Conservation (phyloP, 2,113 vertebrate species). For the Phalacrocorax aristotelis region DNA sequence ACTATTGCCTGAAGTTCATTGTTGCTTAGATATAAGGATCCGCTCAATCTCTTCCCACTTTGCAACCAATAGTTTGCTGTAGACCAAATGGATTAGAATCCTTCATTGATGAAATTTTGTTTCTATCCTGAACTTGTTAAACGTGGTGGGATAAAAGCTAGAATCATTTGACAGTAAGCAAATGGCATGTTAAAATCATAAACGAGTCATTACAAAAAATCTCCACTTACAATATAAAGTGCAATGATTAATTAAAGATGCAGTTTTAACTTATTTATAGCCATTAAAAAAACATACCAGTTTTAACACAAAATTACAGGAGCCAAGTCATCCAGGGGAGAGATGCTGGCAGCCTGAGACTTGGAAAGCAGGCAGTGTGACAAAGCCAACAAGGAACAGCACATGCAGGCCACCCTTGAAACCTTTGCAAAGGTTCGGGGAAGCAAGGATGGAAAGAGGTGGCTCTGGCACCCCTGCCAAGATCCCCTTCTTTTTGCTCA, state of each 20-base stretch:
- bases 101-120: slow-evolving; percentile 1
- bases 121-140: neutral
- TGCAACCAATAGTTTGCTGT: neutral
- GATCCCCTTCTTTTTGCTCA: neutral
- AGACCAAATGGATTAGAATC: neutral
- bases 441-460: neutral
- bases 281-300: slow-evolving; percentile 55
- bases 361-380: neutral
- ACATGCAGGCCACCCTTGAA: neutral
- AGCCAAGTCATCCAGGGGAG: slow-evolving; percentile 45
- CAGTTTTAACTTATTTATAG: slow-evolving; percentile 57
- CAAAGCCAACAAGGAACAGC: neutral
- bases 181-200: slow-evolving; percentile 39
- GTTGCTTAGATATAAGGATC: neutral
- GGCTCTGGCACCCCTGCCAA: neutral
- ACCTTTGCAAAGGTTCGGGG: neutral
- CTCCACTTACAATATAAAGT: slow-evolving; percentile 41
- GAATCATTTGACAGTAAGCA: neutral
- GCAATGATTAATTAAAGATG: slow-evolving; percentile 66
- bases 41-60: neutral
- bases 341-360: slow-evolving; percentile 30
- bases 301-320: slow-evolving; percentile 36
- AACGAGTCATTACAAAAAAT: slow-evolving; percentile 34
- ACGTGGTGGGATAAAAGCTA: neutral
- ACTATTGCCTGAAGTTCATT: slow-evolving; percentile 26